phyloP scores from a whole-genome alignment of 2,113 vertebrate genomes.

The Clarias macrocephalus region DNA sequence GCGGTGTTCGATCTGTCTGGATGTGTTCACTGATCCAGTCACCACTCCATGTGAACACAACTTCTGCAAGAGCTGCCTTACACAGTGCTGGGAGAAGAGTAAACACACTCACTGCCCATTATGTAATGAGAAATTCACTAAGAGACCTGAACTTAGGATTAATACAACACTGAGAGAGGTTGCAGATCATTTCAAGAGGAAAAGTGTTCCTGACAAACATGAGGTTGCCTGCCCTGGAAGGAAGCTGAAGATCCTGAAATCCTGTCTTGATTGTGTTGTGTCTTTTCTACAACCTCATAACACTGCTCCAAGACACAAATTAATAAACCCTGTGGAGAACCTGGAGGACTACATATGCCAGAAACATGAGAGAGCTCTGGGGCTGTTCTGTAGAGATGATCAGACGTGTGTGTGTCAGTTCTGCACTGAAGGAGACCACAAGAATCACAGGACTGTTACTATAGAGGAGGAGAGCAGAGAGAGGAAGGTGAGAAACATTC shows the following conservation, averaged over 20 bases:
- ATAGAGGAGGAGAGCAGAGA: slow-evolving; percentile 63
- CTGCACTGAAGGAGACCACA: slow-evolving; percentile 65
- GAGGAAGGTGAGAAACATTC: slow-evolving; percentile 49
- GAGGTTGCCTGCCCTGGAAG: slow-evolving; percentile 58
- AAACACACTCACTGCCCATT: slow-evolving; percentile 10
- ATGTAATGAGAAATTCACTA: slow-evolving; percentile 16
- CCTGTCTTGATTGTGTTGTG: slow-evolving; percentile 57
- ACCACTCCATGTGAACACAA: no score
- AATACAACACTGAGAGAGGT: slow-evolving; percentile 36
- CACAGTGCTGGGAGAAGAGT: slow-evolving; percentile 12
- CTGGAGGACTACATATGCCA: no score
- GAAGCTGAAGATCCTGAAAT: slow-evolving; percentile 63
- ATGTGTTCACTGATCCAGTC: no score
- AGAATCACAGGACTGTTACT: slow-evolving; percentile 55
- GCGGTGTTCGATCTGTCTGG: not conserved
- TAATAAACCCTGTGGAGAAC: slow-evolving; percentile 59
- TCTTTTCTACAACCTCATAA: slow-evolving; percentile 58
- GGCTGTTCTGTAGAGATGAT: slow-evolving; percentile 65
- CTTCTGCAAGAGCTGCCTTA: no score
- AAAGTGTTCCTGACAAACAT: not conserved
- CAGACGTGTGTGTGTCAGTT: slow-evolving; percentile 64
- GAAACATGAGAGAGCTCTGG: slow-evolving; percentile 60
- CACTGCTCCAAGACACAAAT: slow-evolving; percentile 61
- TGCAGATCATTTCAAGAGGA: slow-evolving; percentile 11
- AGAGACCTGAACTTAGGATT: slow-evolving; percentile 18